Conservation (phyloP, 2,797 vertebrate genomes). For the Calcarius lapponicus region DNA sequence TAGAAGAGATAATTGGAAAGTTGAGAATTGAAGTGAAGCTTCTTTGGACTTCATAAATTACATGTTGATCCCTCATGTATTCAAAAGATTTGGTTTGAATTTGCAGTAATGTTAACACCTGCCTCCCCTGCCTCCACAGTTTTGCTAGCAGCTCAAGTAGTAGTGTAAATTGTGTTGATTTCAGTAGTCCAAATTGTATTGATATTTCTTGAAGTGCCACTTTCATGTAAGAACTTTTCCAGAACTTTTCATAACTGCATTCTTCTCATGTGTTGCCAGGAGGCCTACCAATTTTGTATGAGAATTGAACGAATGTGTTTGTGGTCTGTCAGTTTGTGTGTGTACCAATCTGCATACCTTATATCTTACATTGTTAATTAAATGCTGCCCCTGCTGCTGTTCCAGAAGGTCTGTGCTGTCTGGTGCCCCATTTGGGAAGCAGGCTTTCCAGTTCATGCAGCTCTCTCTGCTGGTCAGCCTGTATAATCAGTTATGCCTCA, state of each 20-base stretch:
- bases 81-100: background rate
- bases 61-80: rapidly evolving
- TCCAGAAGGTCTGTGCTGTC: background rate
- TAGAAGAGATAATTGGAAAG: background rate
- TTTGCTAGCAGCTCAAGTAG: background rate
- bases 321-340: background rate
- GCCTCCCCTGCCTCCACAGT: background rate
- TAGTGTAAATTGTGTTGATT: background rate
- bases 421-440: background rate
- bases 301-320: background rate
- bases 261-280: background rate
- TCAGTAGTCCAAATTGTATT: background rate
- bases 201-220: background rate
- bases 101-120: background rate
- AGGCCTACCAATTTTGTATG: background rate
- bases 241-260: background rate
- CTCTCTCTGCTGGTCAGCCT: conserved; percentile 16
- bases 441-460: background rate
- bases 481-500: background rate
- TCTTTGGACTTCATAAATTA: background rate
- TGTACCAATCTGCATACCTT: background rate
- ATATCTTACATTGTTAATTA: background rate
- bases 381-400: background rate
- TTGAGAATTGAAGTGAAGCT: background rate
- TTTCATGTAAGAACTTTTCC: background rate